Base-by-base conservation (phyloP, 2,888 invertebrate genomes). In the Dynastes tityus region DNA sequence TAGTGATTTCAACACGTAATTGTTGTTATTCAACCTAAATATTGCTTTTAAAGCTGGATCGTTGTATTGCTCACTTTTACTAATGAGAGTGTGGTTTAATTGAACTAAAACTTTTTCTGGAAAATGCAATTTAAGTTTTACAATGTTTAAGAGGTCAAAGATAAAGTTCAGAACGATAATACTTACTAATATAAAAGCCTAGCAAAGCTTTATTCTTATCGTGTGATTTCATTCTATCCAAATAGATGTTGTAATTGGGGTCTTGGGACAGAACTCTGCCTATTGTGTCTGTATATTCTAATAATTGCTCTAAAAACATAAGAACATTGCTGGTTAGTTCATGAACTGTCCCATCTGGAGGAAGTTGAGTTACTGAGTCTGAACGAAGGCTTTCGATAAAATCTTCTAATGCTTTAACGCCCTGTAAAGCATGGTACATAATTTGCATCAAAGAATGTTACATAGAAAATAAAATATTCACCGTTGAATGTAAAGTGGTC, bases 311-410 rank as follows among this genome's bases (percentile, higher is more conserved):
- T 83, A 97, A 91, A 89, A 98, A 96, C 86, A 97, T 96, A 83
- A 98, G 92, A 64, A 98, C 97, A 86, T 98, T 98, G 80, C 96
- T 97, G 0, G 98, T 98, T 79, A 98, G 91, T 89, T 99, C 98
- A 87, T 98, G 98, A 49, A 99, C 99, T 0, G 99, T 99, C 79
- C 99, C 99, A 91, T 99, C 99, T 87, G 95, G 95, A 0, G 99
- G 98, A 85, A 98, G 93, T 84, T 94, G 94, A 79, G 94, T 93
- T 82, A 94, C 94, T 68, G 91, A 90, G 87, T 96, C 96, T 32
- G 91, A 91, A 80, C 95, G 91, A 45, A 98, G 93, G 79, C 95
- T 96, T 85, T 98, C 98, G 79, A 97, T 93, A 89, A 98, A 98
- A 86, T 97, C 97, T 87, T 98, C 98, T 83, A 98, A 89, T 8